Percentiles rank a stretch among this genome's conserved stretches.
Evolutionary conservation across 2,113 vertebrate species (phyloP).

Genomic region (Erythrolamprus reginae): DNA sequence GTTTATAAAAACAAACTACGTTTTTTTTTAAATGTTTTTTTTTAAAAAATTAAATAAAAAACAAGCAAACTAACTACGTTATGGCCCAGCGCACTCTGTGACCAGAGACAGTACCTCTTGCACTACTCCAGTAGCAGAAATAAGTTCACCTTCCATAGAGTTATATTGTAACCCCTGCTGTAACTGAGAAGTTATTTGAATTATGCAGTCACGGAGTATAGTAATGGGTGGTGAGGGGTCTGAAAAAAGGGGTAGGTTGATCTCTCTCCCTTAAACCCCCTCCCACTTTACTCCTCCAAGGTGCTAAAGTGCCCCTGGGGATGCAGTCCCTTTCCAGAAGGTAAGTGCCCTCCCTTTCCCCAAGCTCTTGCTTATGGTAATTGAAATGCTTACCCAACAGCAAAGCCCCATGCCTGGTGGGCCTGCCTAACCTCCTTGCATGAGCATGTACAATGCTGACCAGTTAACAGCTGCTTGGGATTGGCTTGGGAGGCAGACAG

Average conservation of each 20-base stretch:
- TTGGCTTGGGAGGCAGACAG: not conserved
- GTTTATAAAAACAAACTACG: not conserved
- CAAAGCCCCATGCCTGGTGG: not conserved
- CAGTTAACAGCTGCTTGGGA: conserved; percentile 2
- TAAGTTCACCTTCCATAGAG: not conserved
- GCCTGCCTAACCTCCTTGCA: not conserved
- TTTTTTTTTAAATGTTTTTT: too few species aligned
- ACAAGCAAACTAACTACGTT: not conserved
- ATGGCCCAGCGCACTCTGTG: not conserved
- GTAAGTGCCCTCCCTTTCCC: conserved; percentile 16
- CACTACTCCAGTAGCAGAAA: not conserved
- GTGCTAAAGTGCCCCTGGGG: conserved; percentile 17
- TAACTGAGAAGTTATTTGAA: not conserved
- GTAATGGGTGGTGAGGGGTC: not conserved
- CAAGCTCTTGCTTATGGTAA: conserved; percentile 5
- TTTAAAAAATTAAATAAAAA: too few species aligned
- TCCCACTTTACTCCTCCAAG: conserved; percentile 31
- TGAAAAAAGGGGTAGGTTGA: not conserved
- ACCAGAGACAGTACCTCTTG: not conserved
- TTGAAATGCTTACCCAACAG: not conserved
- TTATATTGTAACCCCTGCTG: too few species aligned
- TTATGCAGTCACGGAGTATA: not conserved
- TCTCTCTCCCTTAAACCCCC: not conserved
- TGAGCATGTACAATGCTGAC: conserved; percentile 17
- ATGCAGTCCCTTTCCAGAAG: conserved; percentile 6